Evolutionary conservation across 2,888 invertebrate genomes (phyloP).

Genomic region (Syrista parreyssii): DNA sequence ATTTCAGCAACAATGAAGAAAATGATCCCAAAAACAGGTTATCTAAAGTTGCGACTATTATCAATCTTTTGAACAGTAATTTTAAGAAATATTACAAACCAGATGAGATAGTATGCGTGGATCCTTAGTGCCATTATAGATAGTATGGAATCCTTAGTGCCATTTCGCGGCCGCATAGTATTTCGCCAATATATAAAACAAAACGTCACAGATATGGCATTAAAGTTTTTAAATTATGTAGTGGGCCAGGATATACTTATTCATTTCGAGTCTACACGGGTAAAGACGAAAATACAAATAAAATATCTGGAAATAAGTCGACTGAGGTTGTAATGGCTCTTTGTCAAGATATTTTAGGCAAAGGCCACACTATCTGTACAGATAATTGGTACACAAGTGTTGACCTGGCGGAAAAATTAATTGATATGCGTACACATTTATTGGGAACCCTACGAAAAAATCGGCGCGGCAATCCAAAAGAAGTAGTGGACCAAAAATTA

Average conservation of each 20-base stretch:
- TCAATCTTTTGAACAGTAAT: constrained; percentile 44
- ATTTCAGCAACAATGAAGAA: constrained; percentile 49
- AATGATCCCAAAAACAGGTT: constrained; percentile 41
- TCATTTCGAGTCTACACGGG: constrained; percentile 45
- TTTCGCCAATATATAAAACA: constrained; percentile 44
- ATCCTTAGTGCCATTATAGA: constrained; percentile 49
- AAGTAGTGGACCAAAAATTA: constrained; percentile 22
- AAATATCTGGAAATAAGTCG: constrained; percentile 37
- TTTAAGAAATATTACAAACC: constrained; percentile 35
- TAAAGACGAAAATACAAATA: constrained; percentile 39
- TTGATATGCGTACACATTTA: constrained; percentile 41
- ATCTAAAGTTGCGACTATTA: constrained; percentile 33
- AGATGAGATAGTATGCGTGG: constrained; percentile 41
- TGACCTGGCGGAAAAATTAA: constrained; percentile 35
- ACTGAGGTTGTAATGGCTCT: constrained; percentile 44
- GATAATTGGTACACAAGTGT: constrained; percentile 51
- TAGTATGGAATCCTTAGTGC: constrained; percentile 48
- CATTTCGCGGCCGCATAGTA: constrained; percentile 43
- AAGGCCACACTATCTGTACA: constrained; percentile 39
- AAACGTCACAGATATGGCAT: constrained; percentile 43
- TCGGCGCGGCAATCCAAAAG: constrained; percentile 25
- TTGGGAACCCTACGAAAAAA: constrained; percentile 37
- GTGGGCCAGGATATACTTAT: constrained; percentile 45
- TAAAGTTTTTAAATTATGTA: constrained; percentile 45
- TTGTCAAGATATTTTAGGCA: constrained; percentile 41